A percentile compares a stretch with the other conserved stretches of the same genome.
These are phyloP conservation scores for Beris morrisii DNA, from an alignment of 2,888 invertebrate genomes.

Conservation along the genomic window DNA sequence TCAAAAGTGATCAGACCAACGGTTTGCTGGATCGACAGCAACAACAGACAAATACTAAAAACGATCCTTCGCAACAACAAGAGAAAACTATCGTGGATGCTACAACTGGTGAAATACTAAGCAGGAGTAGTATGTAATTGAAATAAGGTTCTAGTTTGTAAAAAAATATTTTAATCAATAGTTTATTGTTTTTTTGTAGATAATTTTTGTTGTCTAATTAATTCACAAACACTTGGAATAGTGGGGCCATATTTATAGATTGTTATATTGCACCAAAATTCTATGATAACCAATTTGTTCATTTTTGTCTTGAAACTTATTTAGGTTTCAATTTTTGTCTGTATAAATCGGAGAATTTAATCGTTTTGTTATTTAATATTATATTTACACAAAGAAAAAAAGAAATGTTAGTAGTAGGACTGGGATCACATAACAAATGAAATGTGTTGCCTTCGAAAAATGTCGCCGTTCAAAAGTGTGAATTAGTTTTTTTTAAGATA, in stretches of 20 bases:
- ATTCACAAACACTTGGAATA: conserved; percentile 48
- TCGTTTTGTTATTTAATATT: too few species aligned
- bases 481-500: too few species aligned
- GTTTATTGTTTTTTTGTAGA: neutral
- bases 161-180: neutral
- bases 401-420: too few species aligned
- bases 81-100: conserved; percentile 28
- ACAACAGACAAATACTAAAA: neutral
- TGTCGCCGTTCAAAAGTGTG: too few species aligned
- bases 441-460: too few species aligned
- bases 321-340: too few species aligned
- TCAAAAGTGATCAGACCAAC: conserved; percentile 3
- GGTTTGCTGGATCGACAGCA: neutral
- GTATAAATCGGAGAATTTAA: too few species aligned
- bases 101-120: conserved; percentile 35
- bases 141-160: too few species aligned
- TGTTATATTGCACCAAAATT: conserved; percentile 32
- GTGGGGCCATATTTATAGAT: conserved; percentile 54
- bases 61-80: neutral
- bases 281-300: too few species aligned
- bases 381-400: too few species aligned
- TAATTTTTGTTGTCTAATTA: neutral
- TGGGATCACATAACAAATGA: too few species aligned
- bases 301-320: too few species aligned
- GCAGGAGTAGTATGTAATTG: conserved; percentile 9